These are phyloP conservation scores for Drosophila simulans DNA, from an alignment of 1,140 invertebrate species.

Conservation along the genomic window DNA sequence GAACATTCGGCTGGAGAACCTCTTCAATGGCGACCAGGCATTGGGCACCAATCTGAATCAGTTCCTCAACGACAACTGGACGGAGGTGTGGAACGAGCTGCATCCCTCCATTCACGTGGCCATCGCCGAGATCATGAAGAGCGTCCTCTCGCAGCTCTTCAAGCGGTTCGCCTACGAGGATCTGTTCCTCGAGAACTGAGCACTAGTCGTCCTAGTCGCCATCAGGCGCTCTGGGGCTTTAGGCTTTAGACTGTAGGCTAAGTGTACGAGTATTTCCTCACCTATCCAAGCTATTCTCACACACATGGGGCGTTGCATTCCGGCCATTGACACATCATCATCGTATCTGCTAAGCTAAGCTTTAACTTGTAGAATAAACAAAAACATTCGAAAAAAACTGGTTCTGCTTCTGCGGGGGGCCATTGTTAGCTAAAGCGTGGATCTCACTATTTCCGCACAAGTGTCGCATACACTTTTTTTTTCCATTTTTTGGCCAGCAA, in stretches of 20 bases:
- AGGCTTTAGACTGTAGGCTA: slow-evolving; percentile 25
- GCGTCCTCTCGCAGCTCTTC: slow-evolving; percentile 82
- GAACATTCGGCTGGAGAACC: slow-evolving; percentile 87
- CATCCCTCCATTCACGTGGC: slow-evolving; percentile 86
- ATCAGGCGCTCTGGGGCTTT: background rate
- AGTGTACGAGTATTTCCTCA: slow-evolving; percentile 77
- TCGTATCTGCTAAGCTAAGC: slow-evolving; percentile 56
- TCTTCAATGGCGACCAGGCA: slow-evolving; percentile 89
- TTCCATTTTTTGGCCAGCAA: slow-evolving; percentile 24
- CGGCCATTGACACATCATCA: slow-evolving; percentile 43
- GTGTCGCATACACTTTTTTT: slow-evolving; percentile 27
- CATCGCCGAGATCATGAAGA: slow-evolving; percentile 86
- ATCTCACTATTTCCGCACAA: slow-evolving; percentile 54
- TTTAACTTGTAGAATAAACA: slow-evolving; percentile 57
- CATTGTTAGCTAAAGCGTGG: slow-evolving; percentile 33
- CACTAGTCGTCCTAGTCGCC: background rate
- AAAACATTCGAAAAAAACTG: slow-evolving; percentile 44
- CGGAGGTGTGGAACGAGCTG: slow-evolving; percentile 86
- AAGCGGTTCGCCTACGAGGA: slow-evolving; percentile 81
- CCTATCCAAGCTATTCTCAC: slow-evolving; percentile 6
- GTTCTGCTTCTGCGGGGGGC: slow-evolving; percentile 21
- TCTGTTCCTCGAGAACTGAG: slow-evolving; percentile 66
- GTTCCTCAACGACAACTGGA: slow-evolving; percentile 88
- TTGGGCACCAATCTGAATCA: slow-evolving; percentile 87
- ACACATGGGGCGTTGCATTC: slow-evolving; percentile 27